Evolutionary conservation across 2,797 vertebrate species (phyloP).

Genomic region (Hoplostethus atlanticus): DNA sequence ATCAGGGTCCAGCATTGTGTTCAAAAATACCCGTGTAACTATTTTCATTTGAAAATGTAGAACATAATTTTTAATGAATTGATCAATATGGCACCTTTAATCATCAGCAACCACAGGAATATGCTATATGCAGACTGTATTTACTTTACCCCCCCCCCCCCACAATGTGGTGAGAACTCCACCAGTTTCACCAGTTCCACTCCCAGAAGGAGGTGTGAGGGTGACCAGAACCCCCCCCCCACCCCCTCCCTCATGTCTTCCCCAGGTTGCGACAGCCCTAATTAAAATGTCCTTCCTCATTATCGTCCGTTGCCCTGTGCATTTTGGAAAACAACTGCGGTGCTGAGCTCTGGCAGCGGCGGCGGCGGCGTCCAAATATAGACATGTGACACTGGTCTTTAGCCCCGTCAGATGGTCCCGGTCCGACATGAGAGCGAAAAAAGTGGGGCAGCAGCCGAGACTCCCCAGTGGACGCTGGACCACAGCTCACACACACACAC

Average conservation of each 20-base stretch:
- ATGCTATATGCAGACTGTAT: conserved; percentile 44
- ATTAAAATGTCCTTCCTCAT: conserved; percentile 88
- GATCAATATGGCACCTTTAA: background rate
- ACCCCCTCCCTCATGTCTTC: conserved; percentile 60
- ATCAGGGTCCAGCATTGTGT: background rate
- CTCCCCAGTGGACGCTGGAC: conserved; percentile 80
- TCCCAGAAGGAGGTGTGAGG: conserved; percentile 69
- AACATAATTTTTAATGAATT: too few species aligned
- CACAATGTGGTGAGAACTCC: conserved; percentile 61
- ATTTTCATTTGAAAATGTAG: too few species aligned
- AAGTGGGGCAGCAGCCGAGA: conserved; percentile 85
- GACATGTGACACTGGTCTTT: conserved; percentile 85
- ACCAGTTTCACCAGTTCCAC: conserved; percentile 58
- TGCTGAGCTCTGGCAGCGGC: conserved; percentile 75
- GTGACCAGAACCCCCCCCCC: conserved; percentile 59
- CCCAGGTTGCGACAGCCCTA: conserved; percentile 82
- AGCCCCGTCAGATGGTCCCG: conserved; percentile 86
- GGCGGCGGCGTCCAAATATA: conserved; percentile 78
- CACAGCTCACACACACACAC: conserved; percentile 55
- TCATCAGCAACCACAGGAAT: background rate
- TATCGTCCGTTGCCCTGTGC: conserved; percentile 83
- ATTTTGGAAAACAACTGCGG: conserved; percentile 84
- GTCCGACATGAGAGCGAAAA: conserved; percentile 80
- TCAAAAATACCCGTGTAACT: too few species aligned
- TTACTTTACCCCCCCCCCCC: conserved; percentile 19